Base-by-base conservation (phyloP, 2,888 invertebrate genomes). In the Mesodorylaimus sp. region DNA sequence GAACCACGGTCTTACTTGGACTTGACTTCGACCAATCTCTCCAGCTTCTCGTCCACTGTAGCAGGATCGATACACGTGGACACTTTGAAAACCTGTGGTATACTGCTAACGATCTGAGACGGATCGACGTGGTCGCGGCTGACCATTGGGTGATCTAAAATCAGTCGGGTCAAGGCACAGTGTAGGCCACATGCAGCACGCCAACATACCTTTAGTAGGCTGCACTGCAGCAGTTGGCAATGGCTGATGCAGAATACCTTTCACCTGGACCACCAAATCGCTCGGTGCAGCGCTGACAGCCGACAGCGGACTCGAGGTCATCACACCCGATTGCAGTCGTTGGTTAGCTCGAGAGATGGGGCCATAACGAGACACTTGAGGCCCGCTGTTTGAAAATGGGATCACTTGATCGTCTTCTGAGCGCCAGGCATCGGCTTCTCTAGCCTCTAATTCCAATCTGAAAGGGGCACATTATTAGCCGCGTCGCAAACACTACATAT, bases 171-270 rank as follows among this genome's bases (percentile, higher is more conserved):
- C n/a, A n/a, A n/a, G n/a, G n/a, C n/a, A n/a, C n/a, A n/a, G n/a
- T n/a, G n/a, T n/a, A n/a, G n/a, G n/a, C n/a, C n/a, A n/a, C n/a
- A n/a, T n/a, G n/a, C n/a, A n/a, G n/a, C n/a, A n/a, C n/a, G n/a
- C n/a, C n/a, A n/a, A n/a, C n/a, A n/a, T 37, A 52, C 53, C 36
- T 45, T 52, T 52, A 23, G 56, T 44, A 2, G 57, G 57, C 42
- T 57, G 55, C 5, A 54, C 53, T 45, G 52, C 56, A 24, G 51
- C 52, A n/a, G 47, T 50, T 7, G 48, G 23, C 21, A 51, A 38
- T 16, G 45, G 45, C 3, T 53, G 48, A 26, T 50, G 45, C 24
- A 55, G 36, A 25, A 29, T 49, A 7, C 55, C 50, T 36, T 54
- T 41, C 36, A 39, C 44, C 10, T 43, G 44, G 13, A 43, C 24